A percentile compares a stretch with the other conserved stretches of the same genome.
Evolutionary conservation across 1,140 invertebrate species (phyloP).

Genomic region (Diprion similis): DNA sequence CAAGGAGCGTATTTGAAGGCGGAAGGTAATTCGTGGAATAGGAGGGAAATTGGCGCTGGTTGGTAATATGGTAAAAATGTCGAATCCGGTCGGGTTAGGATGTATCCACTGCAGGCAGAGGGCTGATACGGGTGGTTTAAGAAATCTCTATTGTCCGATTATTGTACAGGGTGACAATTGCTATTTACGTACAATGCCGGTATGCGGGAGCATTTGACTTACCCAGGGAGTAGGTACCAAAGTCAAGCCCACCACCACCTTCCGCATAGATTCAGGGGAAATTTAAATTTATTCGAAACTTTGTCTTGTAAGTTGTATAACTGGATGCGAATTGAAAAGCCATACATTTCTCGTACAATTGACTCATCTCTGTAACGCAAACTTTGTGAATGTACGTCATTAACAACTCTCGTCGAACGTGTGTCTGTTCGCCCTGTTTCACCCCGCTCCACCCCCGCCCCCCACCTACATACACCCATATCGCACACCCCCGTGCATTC

Average conservation of each 20-base stretch:
- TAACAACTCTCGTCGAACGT: slow-evolving; percentile 49
- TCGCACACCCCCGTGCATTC: background rate
- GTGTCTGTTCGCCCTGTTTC: slow-evolving; percentile 16
- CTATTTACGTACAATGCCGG: background rate
- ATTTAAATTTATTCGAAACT: slow-evolving; percentile 25
- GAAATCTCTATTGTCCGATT: background rate
- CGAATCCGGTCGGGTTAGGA: background rate
- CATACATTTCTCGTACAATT: slow-evolving; percentile 57
- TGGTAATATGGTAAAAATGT: slow-evolving; percentile 9
- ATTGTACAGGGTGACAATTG: background rate
- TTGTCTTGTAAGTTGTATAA: slow-evolving; percentile 8
- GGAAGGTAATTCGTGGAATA: too few species aligned
- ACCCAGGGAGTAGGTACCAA: background rate
- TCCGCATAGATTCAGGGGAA: slow-evolving; percentile 1
- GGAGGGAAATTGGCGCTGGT: too few species aligned
- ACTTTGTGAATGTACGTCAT: slow-evolving; percentile 59
- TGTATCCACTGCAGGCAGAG: too few species aligned
- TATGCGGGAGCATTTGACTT: too few species aligned
- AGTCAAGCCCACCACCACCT: background rate
- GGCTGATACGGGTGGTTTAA: too few species aligned
- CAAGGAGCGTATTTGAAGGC: too few species aligned
- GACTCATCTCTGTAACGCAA: slow-evolving; percentile 53
- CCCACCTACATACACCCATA: background rate
- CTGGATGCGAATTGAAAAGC: slow-evolving; percentile 52
- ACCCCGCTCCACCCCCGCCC: slow-evolving; percentile 11